Conservation (phyloP, 2,113 vertebrate genomes). For the Psilopsiagon aurifrons region DNA sequence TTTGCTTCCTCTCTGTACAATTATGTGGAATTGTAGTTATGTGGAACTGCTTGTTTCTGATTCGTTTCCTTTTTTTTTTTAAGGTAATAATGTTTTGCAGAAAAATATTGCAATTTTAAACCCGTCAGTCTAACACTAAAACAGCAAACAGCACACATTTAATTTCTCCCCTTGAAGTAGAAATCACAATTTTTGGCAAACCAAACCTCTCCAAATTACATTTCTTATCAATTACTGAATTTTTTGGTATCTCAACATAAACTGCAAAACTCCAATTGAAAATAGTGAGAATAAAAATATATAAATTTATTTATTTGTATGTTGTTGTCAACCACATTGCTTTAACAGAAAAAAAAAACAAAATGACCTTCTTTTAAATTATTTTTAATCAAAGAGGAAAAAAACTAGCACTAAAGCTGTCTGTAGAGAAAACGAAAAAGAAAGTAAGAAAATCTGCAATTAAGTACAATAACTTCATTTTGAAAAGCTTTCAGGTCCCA, state of each 20-base stretch:
- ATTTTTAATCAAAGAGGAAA: background rate
- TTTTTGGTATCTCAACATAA: background rate
- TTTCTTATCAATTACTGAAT: background rate
- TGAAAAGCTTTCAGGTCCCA: background rate
- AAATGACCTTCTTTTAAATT: background rate
- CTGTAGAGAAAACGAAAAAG: background rate
- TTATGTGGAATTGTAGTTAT: background rate
- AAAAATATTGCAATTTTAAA: background rate
- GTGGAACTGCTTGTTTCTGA: background rate
- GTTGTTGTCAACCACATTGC: background rate
- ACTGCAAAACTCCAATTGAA: background rate
- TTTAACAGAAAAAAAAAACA: background rate
- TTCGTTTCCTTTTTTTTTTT: background rate
- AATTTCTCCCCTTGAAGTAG: background rate
- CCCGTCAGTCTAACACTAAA: background rate
- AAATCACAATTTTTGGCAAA: background rate
- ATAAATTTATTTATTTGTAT: background rate
- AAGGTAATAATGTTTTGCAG: background rate
- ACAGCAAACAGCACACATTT: accelerated
- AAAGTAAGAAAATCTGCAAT: background rate
- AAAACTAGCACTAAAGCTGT: background rate
- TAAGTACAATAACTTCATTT: background rate
- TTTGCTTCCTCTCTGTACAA: background rate
- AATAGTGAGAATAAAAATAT: background rate
- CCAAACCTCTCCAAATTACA: background rate